Conservation (phyloP, 2,888 invertebrate species). For the Drosophila tanythrix region DNA sequence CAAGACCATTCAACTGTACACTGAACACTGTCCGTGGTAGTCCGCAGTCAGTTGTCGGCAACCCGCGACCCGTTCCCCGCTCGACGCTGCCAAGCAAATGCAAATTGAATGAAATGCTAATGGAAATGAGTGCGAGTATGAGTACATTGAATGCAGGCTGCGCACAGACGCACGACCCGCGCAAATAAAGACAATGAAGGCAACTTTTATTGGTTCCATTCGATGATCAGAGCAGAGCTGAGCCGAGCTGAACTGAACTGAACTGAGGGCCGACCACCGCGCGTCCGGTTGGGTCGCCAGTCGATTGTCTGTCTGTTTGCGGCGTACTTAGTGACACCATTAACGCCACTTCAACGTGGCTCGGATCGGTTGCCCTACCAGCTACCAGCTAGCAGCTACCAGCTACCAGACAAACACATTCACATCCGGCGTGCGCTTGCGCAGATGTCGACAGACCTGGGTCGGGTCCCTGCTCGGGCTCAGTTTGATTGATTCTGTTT, state of each 20-base stretch:
- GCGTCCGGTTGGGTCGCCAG: conserved; percentile 35
- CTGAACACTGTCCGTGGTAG: conserved; percentile 13
- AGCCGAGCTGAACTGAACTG: conserved; percentile 20
- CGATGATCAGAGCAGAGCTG: conserved; percentile 77
- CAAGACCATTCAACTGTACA: conserved; percentile 70
- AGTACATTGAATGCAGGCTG: conserved; percentile 60
- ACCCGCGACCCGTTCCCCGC: background rate
- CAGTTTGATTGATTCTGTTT: conserved; percentile 82
- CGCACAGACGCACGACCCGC: conserved; percentile 62
- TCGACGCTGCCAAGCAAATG: conserved; percentile 53
- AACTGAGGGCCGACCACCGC: conserved; percentile 42
- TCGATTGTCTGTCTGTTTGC: conserved; percentile 52
- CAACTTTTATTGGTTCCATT: conserved; percentile 84
- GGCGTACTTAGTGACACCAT: conserved; percentile 82
- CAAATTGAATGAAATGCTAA: conserved; percentile 76
- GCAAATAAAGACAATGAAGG: conserved; percentile 77
- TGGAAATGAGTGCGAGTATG: conserved; percentile 64
- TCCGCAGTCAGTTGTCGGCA: conserved; percentile 16
- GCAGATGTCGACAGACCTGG: conserved; percentile 53
- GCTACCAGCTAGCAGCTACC: conserved; percentile 31
- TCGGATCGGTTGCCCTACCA: conserved; percentile 36
- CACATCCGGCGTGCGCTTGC: conserved; percentile 75
- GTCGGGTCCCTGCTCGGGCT: conserved; percentile 34
- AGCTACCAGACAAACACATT: conserved; percentile 39
- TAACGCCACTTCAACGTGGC: conserved; percentile 60